Evolutionary conservation across 1,140 invertebrate genomes (phyloP).

Genomic region (Apis florea): DNA sequence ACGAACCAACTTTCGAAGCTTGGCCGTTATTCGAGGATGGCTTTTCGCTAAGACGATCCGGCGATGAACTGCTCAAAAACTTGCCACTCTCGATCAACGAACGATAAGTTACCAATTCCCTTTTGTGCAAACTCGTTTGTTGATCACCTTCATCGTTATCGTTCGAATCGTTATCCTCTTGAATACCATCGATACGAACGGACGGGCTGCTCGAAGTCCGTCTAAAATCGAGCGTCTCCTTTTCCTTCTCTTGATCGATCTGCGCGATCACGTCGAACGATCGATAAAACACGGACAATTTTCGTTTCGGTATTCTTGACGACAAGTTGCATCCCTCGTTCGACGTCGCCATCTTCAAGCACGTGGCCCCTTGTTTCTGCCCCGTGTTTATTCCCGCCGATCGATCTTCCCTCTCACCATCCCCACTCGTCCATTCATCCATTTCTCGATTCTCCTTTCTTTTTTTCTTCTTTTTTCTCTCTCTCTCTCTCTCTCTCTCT

Average conservation of each 20-base stretch:
- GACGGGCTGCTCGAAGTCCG: conserved; percentile 26
- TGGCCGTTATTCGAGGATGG: neutral
- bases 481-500: too few species aligned
- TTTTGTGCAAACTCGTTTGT: neutral
- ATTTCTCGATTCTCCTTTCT: neutral
- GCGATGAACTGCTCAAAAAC: conserved; percentile 10
- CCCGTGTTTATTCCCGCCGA: neutral
- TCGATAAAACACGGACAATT: conserved; percentile 66
- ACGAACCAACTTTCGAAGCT: neutral
- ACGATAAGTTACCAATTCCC: conserved; percentile 28
- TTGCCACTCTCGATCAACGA: conserved; percentile 29
- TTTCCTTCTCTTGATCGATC: conserved; percentile 18
- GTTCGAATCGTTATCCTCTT: neutral
- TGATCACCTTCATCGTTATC: neutral
- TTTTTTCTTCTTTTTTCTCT: neutral
- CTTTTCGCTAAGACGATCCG: neutral
- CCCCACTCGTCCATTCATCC: neutral
- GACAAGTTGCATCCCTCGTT: neutral
- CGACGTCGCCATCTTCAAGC: neutral
- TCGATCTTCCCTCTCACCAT: too few species aligned
- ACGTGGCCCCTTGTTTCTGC: neutral
- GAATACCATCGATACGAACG: neutral
- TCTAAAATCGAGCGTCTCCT: conserved; percentile 15
- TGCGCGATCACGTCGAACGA: conserved; percentile 64
- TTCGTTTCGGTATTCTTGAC: conserved; percentile 52